Evolutionary conservation across 2,797 vertebrate species (phyloP).

Genomic region (Miichthys miiuy): DNA sequence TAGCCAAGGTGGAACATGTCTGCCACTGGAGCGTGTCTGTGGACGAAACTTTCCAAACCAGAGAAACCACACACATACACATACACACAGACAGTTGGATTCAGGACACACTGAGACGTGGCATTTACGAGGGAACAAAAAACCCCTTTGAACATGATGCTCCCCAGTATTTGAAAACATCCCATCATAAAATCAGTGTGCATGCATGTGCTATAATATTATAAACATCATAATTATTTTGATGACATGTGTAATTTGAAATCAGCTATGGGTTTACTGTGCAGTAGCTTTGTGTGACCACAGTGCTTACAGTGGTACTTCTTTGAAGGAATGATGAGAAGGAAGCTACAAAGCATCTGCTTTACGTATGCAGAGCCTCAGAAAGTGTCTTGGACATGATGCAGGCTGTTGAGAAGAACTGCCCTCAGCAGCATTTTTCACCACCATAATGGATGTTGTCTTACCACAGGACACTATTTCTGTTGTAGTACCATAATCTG

Average conservation of each 20-base stretch:
- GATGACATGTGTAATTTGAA: conserved; percentile 40
- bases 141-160: conserved; percentile 32
- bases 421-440: conserved; percentile 44
- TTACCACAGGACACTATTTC: conserved; percentile 53
- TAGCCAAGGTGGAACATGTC: conserved; percentile 65
- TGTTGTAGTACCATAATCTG: conserved; percentile 41
- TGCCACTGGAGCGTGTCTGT: conserved; percentile 59
- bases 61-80: conserved; percentile 32
- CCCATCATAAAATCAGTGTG: conserved; percentile 1
- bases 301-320: conserved; percentile 4
- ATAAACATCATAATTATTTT: conserved; percentile 41
- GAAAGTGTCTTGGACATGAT: conserved; percentile 20
- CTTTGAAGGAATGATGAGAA: conserved; percentile 32
- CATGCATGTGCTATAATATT: conserved; percentile 6
- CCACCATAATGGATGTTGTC: conserved; percentile 35
- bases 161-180: conserved; percentile 37
- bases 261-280: conserved; percentile 27
- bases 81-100: conserved; percentile 28
- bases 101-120: conserved; percentile 61
- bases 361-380: conserved; percentile 13
- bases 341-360: conserved; percentile 30
- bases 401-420: conserved; percentile 17
- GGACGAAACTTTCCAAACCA: conserved; percentile 65
- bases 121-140: conserved; percentile 56
- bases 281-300: conserved; percentile 31